Base-by-base conservation (phyloP, 2,797 vertebrate species). In the Pangasius sanitwongsei region DNA sequence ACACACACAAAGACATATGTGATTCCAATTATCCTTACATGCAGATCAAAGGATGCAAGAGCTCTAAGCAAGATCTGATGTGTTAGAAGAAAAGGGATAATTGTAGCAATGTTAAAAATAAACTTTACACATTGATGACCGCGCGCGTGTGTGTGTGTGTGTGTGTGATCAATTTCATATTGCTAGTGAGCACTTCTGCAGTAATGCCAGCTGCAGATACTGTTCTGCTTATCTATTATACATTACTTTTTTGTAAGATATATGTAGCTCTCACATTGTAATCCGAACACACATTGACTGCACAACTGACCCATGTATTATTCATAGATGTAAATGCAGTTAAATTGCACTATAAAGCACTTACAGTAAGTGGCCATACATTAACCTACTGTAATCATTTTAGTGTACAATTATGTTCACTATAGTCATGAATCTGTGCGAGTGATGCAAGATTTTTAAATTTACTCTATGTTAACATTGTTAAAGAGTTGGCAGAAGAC, bases 271-370 rank as follows among this genome's bases (percentile, higher is more conserved):
- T 86, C 69, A 63, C 81, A 48, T 28, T 87, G 75, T 86, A 90
- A 91, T 87, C 75, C 88, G 89, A 89, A 89, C 86, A 83, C 50
- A 91, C 83, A 86, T 69, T 90, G 61, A 86, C 88, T 91, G 77
- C 75, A 89, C 70, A 85, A 75, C 83, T 88, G 55, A 77, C 48
- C 72, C 57, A 91, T 92, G 78, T 87, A 91, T 90, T 92, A 92
- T 91, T 92, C 72, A 92, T 91, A 91, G 70, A 89, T 81, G 87
- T 90, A 91, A 91, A 92, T 87, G 83, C 89, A 88, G 83, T 87
- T 89, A 78, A 91, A 91, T 83, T 67, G 61, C 87, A 86, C 88
- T 90, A 85, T 87, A 82, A 84, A 87, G 72, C 87, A 88, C 86
- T 90, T 90, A 84, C 55, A 89, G 69, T 70, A 89, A 83, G 53